Evolutionary conservation across 2,113 vertebrate species (phyloP).

Genomic region (Zosterops japonicus): DNA sequence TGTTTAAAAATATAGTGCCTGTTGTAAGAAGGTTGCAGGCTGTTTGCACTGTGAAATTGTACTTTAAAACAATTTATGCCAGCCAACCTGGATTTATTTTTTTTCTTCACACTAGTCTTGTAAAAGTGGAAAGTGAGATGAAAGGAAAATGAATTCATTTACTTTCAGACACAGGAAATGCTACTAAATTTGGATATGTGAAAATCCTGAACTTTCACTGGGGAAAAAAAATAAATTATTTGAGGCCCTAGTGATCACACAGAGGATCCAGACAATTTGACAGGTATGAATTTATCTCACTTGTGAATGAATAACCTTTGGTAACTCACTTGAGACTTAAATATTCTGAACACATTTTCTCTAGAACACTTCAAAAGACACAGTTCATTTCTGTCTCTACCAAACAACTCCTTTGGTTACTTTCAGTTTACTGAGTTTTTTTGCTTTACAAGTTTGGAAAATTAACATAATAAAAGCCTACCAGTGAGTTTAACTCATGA

Average conservation of each 20-base stretch:
- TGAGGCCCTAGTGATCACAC: constrained; percentile 78
- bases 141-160: constrained; percentile 71
- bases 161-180: constrained; percentile 74
- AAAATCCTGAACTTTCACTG: constrained; percentile 75
- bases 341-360: constrained; percentile 81
- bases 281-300: constrained; percentile 84
- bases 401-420: constrained; percentile 70
- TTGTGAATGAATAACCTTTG: constrained; percentile 82
- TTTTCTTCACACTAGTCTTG: neutral
- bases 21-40: neutral
- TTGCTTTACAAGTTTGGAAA: constrained; percentile 72
- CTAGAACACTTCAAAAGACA: constrained; percentile 80
- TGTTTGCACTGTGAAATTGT: neutral
- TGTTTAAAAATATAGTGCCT: neutral
- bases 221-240: constrained; percentile 77
- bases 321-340: constrained; percentile 79
- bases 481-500: constrained; percentile 43
- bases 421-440: constrained; percentile 68
- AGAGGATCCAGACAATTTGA: constrained; percentile 79
- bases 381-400: constrained; percentile 75
- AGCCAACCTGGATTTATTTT: neutral
- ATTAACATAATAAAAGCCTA: constrained; percentile 76
- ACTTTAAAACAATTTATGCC: neutral
- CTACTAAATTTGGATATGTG: constrained; percentile 71
- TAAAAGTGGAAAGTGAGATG: constrained; percentile 57